These are phyloP conservation scores for Corythaixoides concolor DNA, from an alignment of 2,113 vertebrate genomes.

Conservation along the genomic window DNA sequence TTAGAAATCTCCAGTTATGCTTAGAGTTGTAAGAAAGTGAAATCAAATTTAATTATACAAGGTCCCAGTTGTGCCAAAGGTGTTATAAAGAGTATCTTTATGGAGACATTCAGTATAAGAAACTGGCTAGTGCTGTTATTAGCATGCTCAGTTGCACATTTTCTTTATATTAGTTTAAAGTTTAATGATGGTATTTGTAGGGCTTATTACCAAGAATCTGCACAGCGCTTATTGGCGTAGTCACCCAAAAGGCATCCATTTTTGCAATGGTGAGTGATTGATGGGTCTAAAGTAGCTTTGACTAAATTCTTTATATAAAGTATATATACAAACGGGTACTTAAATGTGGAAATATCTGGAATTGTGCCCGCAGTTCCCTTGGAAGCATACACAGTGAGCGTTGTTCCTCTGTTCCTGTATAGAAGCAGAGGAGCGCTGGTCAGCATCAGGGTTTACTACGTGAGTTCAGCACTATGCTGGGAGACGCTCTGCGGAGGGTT, in stretches of 20 bases:
- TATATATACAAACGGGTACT: background rate
- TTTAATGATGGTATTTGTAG: constrained; percentile 37
- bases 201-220: constrained; percentile 36
- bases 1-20: constrained; percentile 49
- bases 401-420: rapidly evolving
- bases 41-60: constrained; percentile 70
- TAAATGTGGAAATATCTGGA: background rate
- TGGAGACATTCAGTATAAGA: constrained; percentile 3
- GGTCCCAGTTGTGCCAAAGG: constrained; percentile 40
- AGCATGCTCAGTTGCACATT: constrained; percentile 17
- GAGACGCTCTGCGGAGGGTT: background rate
- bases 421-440: background rate
- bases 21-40: constrained; percentile 53
- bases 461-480: background rate
- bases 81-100: constrained; percentile 53
- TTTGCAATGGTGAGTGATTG: background rate
- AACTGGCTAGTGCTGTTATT: constrained; percentile 34
- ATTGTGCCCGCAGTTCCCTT: rapidly evolving
- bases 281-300: background rate
- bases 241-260: background rate
- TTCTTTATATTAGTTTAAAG: constrained; percentile 37
- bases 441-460: background rate
- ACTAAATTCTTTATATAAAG: background rate
- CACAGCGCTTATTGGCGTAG: background rate
- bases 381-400: background rate